Evolutionary conservation across 1,140 invertebrate species (phyloP), one percentile per base, ranked within the genome.

Genomic region (Calosoma granatense): DNA sequence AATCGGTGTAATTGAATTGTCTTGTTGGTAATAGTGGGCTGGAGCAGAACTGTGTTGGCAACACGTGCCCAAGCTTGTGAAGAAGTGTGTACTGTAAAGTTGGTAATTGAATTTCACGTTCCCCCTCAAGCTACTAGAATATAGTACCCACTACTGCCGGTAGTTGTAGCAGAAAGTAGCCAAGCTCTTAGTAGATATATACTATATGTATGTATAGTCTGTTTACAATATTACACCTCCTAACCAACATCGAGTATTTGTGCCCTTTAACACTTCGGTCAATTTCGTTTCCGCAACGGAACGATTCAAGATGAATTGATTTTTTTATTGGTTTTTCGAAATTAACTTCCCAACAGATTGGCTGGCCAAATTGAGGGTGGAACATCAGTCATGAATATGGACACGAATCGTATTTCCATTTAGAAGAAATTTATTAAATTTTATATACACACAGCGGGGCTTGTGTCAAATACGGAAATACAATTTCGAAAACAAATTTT

Each of bases 271-370:
- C 15, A 17, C 41, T 47, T 47, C 41, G 41, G 15, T 47, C 41
- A 47, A 47, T 47, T 47, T 47, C 17, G 41, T 47, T 47, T 47
- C 41, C 41, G 41, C 41, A 11, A 12, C 15, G 26, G 26, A 36
- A 6, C 26, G 6, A 36, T n/a, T 36, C 26, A 17, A 47, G 41
- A 47, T 47, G 41, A 47, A 47, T 47, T 47, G 41, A 47, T 47
- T 47, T 47, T 47, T 47, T 47, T 17, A 12, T 12, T 47, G 9
- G 41, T 9, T 47, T 47, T 47, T 47, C 41, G 6, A 47, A 47
- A 47, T 47, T 47, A 47, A 47, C 41, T 47, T 11, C 6, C 41
- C 26, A 36, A 17, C 17, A 4, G 41, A 47, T 47, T 47, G 41
- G 41, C 17, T 17, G n/a, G n/a, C 6, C 6, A 36, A 36, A 36